Conservation (phyloP, 2,113 vertebrate species). For the Procavia capensis region DNA sequence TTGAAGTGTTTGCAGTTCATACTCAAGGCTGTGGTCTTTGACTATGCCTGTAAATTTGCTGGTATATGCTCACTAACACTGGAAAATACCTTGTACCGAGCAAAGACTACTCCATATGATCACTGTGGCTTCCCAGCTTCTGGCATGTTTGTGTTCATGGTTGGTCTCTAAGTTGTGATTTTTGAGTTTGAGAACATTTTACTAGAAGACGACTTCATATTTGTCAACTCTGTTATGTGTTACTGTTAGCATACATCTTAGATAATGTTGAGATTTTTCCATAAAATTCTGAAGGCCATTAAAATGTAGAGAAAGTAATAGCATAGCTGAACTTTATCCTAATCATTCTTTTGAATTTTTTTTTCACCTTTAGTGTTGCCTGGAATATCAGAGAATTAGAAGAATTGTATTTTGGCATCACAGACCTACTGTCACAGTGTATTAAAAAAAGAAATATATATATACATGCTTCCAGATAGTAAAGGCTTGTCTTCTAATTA, state of each 20-base stretch:
- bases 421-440: neutral
- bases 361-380: conserved; percentile 43
- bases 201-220: neutral
- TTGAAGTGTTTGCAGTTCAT: no score
- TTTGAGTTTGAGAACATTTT: neutral
- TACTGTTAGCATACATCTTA: neutral
- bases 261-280: neutral
- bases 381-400: neutral
- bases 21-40: no score
- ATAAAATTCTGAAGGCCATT: neutral
- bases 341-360: conserved; percentile 39
- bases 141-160: neutral
- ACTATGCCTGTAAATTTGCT: no score
- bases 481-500: neutral
- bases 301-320: neutral
- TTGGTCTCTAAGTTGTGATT: neutral
- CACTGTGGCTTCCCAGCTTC: neutral
- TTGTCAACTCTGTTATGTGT: neutral
- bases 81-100: no score
- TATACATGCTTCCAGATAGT: neutral
- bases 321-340: neutral
- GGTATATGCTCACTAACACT: neutral
- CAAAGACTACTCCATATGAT: neutral
- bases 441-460: neutral
- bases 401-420: neutral